Base-by-base conservation (phyloP, 2,888 invertebrate genomes). In the Mamestra brassicae region DNA sequence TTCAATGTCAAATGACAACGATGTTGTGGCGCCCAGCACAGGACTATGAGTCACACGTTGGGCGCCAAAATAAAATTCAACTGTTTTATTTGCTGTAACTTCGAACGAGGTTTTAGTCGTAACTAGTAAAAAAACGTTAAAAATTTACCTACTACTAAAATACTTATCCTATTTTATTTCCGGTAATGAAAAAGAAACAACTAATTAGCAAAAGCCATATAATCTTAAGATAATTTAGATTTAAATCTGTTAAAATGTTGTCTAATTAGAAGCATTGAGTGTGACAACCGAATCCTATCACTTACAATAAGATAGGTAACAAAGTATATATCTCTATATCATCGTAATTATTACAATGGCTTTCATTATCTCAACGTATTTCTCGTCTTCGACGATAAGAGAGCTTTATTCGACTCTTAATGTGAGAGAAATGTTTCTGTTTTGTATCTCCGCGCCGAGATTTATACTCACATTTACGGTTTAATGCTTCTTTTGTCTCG, bases 391-490 rank as follows among this genome's bases (percentile, higher is more conserved):
- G 10, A 13, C n/a, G 52, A 72, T 77, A 81, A 73, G 54, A 60
- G 42, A 55, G 67, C 64, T 78, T 78, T 86, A 74, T 78, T 83
- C n/a, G 62, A 57, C 74, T 76, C 65, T 58, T 81, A 77, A 81
- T 82, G 64, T 71, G 55, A 71, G 71, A 62, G 60, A 83, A 77
- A 81, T 69, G 74, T 74, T 62, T 17, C 74, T 78, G 76, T 81
- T 83, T 79, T 79, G 83, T 78, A 75, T 74, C 54, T 57, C 68
- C 50, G n/a, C 10, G 34, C 13, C 26, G 55, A 76, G 78, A 85
- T 86, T 87, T 85, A 83, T 83, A 68, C 47, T 47, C 58, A 54
- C 74, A 74, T 84, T 83, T 71, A 81, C 71, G 62, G 45, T 79
- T 80, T 77, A 78, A 78, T 81, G 45, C 64, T 2, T 50, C n/a